phyloP scores from a whole-genome alignment of 2,113 vertebrate species.

The Cettia cetti region DNA sequence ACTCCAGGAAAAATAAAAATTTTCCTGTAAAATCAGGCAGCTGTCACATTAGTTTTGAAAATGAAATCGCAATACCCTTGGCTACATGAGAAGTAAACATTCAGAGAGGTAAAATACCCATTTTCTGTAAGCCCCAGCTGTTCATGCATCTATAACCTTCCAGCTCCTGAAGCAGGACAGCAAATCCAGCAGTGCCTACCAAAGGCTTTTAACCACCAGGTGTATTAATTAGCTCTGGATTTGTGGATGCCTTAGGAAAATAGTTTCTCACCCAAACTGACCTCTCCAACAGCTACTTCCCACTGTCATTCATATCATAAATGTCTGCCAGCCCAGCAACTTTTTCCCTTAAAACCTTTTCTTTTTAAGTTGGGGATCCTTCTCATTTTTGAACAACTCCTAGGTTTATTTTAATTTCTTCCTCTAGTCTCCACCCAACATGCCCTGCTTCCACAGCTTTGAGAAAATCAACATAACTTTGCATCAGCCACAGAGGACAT shows the following conservation, averaged over 20 bases:
- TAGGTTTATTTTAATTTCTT: not conserved
- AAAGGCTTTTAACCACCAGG: not conserved
- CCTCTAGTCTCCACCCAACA: not conserved
- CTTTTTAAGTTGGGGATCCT: not conserved
- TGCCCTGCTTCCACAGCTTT: not conserved
- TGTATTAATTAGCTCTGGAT: not conserved
- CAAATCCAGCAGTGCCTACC: not conserved
- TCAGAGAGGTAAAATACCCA: not conserved
- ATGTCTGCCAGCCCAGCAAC: not conserved
- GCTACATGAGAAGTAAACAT: not conserved
- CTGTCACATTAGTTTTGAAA: not conserved
- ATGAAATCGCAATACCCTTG: not conserved
- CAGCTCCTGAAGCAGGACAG: not conserved
- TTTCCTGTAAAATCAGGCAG: not conserved
- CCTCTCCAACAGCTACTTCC: not conserved
- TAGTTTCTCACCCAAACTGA: not conserved
- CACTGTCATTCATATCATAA: not conserved
- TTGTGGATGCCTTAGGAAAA: not conserved
- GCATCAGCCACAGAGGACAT: not conserved
- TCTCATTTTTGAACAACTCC: not conserved
- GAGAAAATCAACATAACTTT: not conserved
- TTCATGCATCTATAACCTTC: not conserved
- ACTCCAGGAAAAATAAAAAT: not conserved
- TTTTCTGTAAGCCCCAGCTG: not conserved
- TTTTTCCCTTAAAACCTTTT: not conserved